Conservation (phyloP, 2,797 vertebrate genomes). For the Tauraco hartlaubi region DNA sequence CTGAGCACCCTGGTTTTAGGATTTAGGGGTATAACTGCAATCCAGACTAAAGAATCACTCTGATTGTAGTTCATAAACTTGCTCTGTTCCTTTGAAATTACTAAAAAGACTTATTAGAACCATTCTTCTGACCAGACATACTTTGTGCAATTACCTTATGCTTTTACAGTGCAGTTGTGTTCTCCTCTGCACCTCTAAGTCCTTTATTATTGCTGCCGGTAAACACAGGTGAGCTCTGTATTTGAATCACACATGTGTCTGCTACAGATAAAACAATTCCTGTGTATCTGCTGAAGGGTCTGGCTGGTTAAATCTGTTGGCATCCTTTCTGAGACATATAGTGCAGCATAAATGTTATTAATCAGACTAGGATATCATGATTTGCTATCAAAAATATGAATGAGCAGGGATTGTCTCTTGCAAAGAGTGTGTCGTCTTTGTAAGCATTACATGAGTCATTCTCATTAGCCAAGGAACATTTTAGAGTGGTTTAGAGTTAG, state of each 20-base stretch:
- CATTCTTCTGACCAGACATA: background rate
- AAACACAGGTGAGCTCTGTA: background rate
- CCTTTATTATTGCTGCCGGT: background rate
- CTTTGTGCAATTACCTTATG: background rate
- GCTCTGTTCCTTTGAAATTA: background rate
- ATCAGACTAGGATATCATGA: background rate
- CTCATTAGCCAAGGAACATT: background rate
- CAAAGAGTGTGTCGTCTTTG: background rate
- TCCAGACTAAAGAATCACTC: background rate
- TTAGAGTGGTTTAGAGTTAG: background rate
- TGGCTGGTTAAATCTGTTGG: background rate
- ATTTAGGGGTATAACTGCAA: background rate
- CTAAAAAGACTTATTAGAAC: background rate
- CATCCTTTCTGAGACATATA: background rate
- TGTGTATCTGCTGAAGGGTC: background rate
- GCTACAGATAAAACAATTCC: background rate
- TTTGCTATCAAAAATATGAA: constrained; percentile 15
- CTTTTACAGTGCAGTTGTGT: background rate
- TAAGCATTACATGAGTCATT: background rate
- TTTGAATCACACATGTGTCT: background rate
- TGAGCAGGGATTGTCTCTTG: background rate
- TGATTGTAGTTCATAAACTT: background rate
- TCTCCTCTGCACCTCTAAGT: background rate
- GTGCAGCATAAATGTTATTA: constrained; percentile 8
- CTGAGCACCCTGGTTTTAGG: background rate